Percentiles rank a stretch among this genome's conserved stretches.
Conservation (phyloP, 2,888 invertebrate species). For the Cyaniris semiargus region DNA sequence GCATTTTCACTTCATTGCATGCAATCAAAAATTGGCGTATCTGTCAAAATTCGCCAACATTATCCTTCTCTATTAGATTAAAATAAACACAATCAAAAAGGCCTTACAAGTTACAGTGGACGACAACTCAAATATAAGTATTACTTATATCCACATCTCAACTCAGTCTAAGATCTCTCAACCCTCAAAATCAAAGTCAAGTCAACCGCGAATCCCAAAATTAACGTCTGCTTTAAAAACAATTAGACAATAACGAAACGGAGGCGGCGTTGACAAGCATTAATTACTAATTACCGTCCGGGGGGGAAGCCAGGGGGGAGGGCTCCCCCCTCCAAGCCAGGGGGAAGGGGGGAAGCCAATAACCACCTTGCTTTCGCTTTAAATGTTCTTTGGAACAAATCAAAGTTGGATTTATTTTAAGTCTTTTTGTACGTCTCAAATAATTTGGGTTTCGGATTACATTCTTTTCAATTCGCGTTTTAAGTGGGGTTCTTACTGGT, state of each 20-base stretch:
- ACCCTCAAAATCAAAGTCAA: not conserved
- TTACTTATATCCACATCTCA: not conserved
- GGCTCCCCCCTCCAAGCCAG: conserved; percentile 38
- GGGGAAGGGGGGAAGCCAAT: conserved; percentile 31
- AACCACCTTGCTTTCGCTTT: conserved; percentile 41
- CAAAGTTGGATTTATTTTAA: conserved; percentile 55
- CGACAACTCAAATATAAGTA: no score
- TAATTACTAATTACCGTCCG: conserved; percentile 61
- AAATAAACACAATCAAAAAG: no score
- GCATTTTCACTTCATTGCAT: no score
- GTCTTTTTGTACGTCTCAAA: conserved; percentile 39
- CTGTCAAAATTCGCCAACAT: no score
- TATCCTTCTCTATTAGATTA: no score
- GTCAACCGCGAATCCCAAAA: conserved; percentile 42
- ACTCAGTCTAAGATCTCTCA: not conserved
- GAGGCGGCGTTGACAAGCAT: conserved; percentile 55
- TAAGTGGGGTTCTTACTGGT: conserved; percentile 4
- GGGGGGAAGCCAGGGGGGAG: conserved; percentile 35
- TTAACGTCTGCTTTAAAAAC: conserved; percentile 67
- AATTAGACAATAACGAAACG: conserved; percentile 68
- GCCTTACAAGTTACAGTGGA: no score
- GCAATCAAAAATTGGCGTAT: no score
- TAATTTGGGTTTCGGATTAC: conserved; percentile 19
- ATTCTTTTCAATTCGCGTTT: conserved; percentile 20
- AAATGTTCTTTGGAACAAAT: conserved; percentile 67